Evolutionary conservation across 2,113 vertebrate genomes (phyloP).

Genomic region (Ancistrus triradiatus): DNA sequence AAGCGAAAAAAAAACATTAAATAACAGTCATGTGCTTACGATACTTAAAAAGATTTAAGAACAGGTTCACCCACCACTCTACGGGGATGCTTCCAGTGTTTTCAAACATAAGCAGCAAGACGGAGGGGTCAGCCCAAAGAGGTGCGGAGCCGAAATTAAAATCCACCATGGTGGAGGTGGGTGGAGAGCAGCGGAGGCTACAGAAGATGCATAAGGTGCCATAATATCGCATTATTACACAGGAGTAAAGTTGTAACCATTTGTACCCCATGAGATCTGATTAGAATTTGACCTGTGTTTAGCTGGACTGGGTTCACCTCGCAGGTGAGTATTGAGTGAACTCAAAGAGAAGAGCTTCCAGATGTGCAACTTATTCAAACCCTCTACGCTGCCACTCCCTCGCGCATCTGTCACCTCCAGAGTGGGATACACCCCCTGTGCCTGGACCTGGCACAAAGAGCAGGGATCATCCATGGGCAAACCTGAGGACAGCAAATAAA

Average conservation of each 20-base stretch:
- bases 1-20: too few relatives aligned
- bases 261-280: too few relatives aligned
- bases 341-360: conserved; percentile 85
- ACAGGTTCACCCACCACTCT: conserved; percentile 82
- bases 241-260: too few relatives aligned
- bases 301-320: conserved; percentile 58
- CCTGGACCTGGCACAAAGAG: conserved; percentile 68
- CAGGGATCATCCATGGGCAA: conserved; percentile 32
- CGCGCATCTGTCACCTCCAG: conserved; percentile 70
- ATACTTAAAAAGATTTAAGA: too few relatives aligned
- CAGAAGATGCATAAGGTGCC: conserved; percentile 4
- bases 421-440: conserved; percentile 72
- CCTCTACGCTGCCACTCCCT: conserved; percentile 61
- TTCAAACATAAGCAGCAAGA: conserved; percentile 73
- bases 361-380: conserved; percentile 73
- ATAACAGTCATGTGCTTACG: too few relatives aligned
- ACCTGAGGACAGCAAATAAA: conserved; percentile 3
- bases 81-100: conserved; percentile 77
- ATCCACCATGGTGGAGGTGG: conserved; percentile 74
- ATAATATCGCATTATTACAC: not conserved
- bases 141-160: conserved; percentile 84
- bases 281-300: too few relatives aligned
- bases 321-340: conserved; percentile 75
- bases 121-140: conserved; percentile 66
- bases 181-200: conserved; percentile 69